Conservation (phyloP, 2,113 vertebrate genomes). For the Cercocebus atys region DNA sequence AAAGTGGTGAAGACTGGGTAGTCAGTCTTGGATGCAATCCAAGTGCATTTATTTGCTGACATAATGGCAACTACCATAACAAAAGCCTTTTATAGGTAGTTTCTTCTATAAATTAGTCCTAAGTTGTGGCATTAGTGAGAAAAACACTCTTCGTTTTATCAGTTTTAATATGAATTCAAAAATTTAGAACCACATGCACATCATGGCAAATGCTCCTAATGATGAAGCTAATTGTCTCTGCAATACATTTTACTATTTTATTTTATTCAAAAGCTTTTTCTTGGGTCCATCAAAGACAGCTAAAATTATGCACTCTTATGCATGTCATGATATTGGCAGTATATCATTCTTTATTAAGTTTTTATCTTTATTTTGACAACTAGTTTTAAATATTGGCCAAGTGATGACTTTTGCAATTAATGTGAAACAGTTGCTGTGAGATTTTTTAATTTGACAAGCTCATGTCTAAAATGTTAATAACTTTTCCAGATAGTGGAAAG, state of each 20-base stretch:
- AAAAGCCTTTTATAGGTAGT: not conserved
- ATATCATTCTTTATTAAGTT: not conserved
- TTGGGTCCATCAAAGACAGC: not conserved
- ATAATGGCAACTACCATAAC: not conserved
- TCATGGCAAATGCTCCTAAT: not conserved
- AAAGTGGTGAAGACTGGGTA: not conserved
- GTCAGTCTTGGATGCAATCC: not conserved
- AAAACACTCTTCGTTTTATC: not conserved
- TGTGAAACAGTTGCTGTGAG: not conserved
- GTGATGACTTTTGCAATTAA: conserved; percentile 6
- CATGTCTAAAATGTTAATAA: conserved; percentile 11
- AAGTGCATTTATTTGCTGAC: not conserved
- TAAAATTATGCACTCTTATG: not conserved
- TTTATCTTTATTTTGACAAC: conserved; percentile 8
- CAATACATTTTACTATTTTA: not conserved
- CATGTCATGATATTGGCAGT: not conserved
- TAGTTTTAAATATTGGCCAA: not conserved
- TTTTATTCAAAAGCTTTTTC: not conserved
- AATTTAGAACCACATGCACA: not conserved
- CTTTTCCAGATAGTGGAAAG: not conserved
- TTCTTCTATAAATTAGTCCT: not conserved
- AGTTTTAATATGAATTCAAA: not conserved
- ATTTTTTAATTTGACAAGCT: not conserved
- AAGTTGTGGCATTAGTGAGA: not conserved
- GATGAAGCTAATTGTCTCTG: not conserved